These are phyloP conservation scores for Chionis minor DNA, from an alignment of 2,113 vertebrate species.

Conservation along the genomic window DNA sequence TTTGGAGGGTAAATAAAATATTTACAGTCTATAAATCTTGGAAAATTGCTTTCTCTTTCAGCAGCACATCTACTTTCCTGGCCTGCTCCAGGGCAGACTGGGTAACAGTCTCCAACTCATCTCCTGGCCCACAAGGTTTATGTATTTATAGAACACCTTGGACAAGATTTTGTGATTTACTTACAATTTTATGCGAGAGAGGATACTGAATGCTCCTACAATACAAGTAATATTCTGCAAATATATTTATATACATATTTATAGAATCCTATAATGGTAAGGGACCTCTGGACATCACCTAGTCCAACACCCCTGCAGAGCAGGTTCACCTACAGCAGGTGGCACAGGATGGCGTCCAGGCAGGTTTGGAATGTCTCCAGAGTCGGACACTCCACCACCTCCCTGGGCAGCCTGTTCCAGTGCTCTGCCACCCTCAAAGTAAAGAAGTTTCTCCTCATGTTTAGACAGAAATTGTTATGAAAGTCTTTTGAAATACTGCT, in stretches of 20 bases:
- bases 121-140: not conserved
- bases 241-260: too few relatives aligned
- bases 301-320: too few relatives aligned
- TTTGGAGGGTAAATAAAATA: not conserved
- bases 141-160: not conserved
- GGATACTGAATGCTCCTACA: not conserved
- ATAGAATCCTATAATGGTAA: too few relatives aligned
- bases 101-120: not conserved
- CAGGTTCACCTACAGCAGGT: too few relatives aligned
- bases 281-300: too few relatives aligned
- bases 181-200: fast-evolving
- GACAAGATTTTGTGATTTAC: constrained; percentile 4
- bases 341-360: too few relatives aligned
- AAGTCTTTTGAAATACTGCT: not conserved
- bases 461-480: not conserved
- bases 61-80: not conserved
- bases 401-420: too few relatives aligned
- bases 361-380: too few relatives aligned
- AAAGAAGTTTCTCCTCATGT: too few relatives aligned
- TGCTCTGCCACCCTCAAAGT: too few relatives aligned
- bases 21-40: not conserved
- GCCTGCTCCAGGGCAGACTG: not conserved
- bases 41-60: not conserved
- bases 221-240: not conserved
- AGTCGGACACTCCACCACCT: too few relatives aligned